A percentile compares a stretch with the other conserved stretches of the same genome.
phyloP scores from a whole-genome alignment of 2,113 vertebrate genomes.

The human region GRCh38 chr20:56749501-56750000 shows the following conservation, averaged over 20 bases:
- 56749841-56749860: no score
- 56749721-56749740: background rate
- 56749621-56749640: background rate
- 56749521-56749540: background rate
- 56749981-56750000: background rate
- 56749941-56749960: background rate
- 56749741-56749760: background rate
- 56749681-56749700: background rate
- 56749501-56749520: slow-evolving; percentile 20
- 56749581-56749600: slow-evolving; percentile 39
- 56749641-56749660: background rate
- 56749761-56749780: background rate
- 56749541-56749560: background rate
- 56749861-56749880: no score
- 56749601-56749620: background rate
- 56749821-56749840: background rate
- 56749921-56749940: background rate
- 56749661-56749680: background rate
- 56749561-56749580: slow-evolving; percentile 30
- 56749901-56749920: background rate
- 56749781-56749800: background rate
- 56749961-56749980: background rate
- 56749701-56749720: background rate
- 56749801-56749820: background rate
- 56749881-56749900: no score